A percentile compares a stretch with the other conserved stretches of the same genome.
Evolutionary conservation across 35 echinoderm and acorn worm genomes (phyloP).

Genomic region (Ptychodera flava): DNA sequence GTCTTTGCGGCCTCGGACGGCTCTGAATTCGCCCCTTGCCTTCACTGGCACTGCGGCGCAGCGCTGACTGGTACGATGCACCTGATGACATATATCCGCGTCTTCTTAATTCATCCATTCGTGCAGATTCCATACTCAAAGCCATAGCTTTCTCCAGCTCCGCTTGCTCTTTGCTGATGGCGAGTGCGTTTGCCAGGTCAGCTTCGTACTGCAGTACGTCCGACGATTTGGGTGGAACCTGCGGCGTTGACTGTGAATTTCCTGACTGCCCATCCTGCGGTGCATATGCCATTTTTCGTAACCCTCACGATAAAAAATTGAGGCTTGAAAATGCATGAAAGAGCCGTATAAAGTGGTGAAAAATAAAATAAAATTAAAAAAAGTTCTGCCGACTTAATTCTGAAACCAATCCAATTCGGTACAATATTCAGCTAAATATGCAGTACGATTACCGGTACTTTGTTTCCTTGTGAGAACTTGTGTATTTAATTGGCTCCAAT

Average conservation of each 20-base stretch:
- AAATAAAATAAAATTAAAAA: no score
- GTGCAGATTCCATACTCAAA: constrained; percentile 51
- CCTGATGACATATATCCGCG: neutral
- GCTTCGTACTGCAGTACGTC: neutral
- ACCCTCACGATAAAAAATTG: no score
- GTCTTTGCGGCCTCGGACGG: neutral
- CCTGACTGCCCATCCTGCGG: neutral
- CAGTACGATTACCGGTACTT: no score
- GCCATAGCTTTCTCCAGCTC: constrained; percentile 55
- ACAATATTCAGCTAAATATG: no score
- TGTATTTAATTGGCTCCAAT: no score
- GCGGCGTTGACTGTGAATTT: neutral
- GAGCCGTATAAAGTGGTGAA: no score
- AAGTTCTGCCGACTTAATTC: no score
- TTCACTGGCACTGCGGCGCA: neutral
- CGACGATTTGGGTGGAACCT: neutral
- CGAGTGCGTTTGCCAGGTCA: neutral
- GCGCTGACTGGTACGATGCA: neutral
- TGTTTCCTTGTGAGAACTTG: no score
- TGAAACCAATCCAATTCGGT: no score
- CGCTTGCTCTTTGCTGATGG: constrained; percentile 5
- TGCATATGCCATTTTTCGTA: neutral
- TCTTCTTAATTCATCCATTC: constrained; percentile 23
- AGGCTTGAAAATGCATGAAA: no score
- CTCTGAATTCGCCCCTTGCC: neutral